Evolutionary conservation across 1,140 invertebrate species (phyloP).

Genomic region (Ganaspis sp.): DNA sequence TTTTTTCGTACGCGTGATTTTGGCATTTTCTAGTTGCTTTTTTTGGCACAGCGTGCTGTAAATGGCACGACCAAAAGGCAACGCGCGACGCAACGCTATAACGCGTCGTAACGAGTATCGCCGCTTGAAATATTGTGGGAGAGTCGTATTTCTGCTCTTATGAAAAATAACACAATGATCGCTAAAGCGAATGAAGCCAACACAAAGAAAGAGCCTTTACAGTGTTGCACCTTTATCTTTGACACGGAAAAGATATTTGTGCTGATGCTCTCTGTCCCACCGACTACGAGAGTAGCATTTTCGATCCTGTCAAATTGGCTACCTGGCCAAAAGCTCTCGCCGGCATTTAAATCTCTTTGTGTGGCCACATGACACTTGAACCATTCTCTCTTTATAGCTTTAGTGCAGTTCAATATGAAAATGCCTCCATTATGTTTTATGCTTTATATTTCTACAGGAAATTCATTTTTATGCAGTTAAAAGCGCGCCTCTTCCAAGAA

Average conservation of each 20-base stretch:
- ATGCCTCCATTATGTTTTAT: not conserved
- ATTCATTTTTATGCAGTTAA: not conserved
- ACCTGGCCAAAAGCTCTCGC: not conserved
- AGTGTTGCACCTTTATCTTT: slow-evolving; percentile 23
- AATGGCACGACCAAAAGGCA: too few relatives aligned
- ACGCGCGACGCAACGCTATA: not conserved
- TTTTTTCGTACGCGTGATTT: slow-evolving; percentile 48
- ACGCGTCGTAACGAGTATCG: not conserved
- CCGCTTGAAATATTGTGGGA: slow-evolving; percentile 23
- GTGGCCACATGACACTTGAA: slow-evolving; percentile 13
- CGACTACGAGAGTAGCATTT: not conserved
- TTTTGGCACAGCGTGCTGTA: slow-evolving; percentile 15
- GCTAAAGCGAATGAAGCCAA: slow-evolving; percentile 11
- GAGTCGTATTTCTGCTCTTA: slow-evolving; percentile 24
- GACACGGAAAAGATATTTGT: slow-evolving; percentile 24
- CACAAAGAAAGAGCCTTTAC: slow-evolving; percentile 12
- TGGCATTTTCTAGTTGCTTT: slow-evolving; percentile 45
- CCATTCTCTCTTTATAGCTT: slow-evolving; percentile 9
- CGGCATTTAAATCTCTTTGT: slow-evolving; percentile 22
- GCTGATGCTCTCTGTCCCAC: slow-evolving; percentile 1
- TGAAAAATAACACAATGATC: slow-evolving; percentile 21
- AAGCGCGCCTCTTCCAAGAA: not conserved
- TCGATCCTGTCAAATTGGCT: slow-evolving; percentile 18
- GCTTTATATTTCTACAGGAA: slow-evolving; percentile 2
- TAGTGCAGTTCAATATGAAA: slow-evolving; percentile 15